Evolutionary conservation across 1,140 invertebrate genomes (phyloP).

Genomic region (Macrobrachium rosenbergii): DNA sequence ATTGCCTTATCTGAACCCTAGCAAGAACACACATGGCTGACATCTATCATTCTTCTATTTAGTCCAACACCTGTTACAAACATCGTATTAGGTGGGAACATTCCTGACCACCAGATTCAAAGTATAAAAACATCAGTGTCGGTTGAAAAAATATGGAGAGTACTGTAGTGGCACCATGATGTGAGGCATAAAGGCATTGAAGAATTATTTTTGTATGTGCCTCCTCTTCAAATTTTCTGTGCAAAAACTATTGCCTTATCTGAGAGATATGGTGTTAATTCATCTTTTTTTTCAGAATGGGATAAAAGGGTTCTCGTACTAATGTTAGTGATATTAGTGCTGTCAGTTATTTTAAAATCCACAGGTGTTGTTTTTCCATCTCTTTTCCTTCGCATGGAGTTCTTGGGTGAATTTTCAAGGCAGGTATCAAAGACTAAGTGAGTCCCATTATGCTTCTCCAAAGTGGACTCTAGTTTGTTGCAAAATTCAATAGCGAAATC

Average conservation of each 20-base stretch:
- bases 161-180: constrained; percentile 10
- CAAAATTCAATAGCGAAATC: constrained; percentile 9
- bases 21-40: too few species aligned
- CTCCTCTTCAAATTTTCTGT: neutral
- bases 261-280: constrained; percentile 24
- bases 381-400: neutral
- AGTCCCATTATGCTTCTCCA: constrained; percentile 14
- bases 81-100: constrained; percentile 15
- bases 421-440: constrained; percentile 31
- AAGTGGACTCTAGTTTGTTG: constrained; percentile 13
- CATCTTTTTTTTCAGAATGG: constrained; percentile 15
- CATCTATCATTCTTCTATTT: too few species aligned
- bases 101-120: neutral
- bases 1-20: too few species aligned
- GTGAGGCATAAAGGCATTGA: constrained; percentile 19
- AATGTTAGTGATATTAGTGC: constrained; percentile 9
- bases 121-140: constrained; percentile 19
- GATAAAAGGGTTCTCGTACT: constrained; percentile 13
- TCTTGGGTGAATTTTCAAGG: constrained; percentile 31
- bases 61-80: too few species aligned
- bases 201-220: constrained; percentile 7
- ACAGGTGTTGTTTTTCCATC: neutral
- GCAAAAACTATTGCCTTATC: constrained; percentile 12
- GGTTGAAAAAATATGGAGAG: constrained; percentile 16
- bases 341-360: neutral